Conservation (phyloP, 2,797 vertebrate species). For the Anniella stebbinsi region DNA sequence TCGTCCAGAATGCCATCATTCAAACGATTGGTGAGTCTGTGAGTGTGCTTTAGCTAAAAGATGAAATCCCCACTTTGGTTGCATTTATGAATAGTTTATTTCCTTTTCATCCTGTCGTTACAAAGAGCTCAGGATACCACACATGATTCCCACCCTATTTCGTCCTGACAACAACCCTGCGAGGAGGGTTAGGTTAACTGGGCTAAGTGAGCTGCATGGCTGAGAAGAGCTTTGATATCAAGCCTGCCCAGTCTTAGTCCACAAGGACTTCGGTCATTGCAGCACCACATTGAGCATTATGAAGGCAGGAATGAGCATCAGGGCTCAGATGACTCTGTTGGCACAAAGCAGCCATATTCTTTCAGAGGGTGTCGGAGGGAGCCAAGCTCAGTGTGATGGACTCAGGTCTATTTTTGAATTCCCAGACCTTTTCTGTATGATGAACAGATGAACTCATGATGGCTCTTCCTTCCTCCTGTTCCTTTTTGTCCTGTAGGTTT, state of each 20-base stretch:
- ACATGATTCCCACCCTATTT: too few relatives aligned
- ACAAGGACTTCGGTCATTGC: too few relatives aligned
- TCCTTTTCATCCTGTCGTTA: neutral
- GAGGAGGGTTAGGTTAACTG: neutral
- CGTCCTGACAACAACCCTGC: neutral
- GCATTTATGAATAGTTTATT: neutral
- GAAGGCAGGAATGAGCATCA: neutral
- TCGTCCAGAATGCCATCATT: slow-evolving; percentile 98
- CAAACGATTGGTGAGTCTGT: slow-evolving; percentile 91
- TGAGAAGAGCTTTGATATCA: neutral
- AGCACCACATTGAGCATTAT: neutral
- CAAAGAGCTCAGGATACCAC: neutral
- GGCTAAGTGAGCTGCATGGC: too few relatives aligned
- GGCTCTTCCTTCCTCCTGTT: neutral
- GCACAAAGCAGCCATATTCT: neutral
- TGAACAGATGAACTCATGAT: accelerated
- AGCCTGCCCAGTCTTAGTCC: neutral
- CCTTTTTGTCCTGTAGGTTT: slow-evolving; percentile 83
- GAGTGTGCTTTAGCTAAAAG: neutral
- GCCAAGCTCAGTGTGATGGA: neutral
- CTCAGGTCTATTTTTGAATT: neutral
- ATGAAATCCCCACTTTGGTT: neutral
- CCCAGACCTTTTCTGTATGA: neutral
- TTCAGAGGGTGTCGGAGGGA: neutral
- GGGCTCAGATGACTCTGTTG: neutral